Conservation (phyloP, 2,888 invertebrate species). For the Acanthoscelides obtectus region DNA sequence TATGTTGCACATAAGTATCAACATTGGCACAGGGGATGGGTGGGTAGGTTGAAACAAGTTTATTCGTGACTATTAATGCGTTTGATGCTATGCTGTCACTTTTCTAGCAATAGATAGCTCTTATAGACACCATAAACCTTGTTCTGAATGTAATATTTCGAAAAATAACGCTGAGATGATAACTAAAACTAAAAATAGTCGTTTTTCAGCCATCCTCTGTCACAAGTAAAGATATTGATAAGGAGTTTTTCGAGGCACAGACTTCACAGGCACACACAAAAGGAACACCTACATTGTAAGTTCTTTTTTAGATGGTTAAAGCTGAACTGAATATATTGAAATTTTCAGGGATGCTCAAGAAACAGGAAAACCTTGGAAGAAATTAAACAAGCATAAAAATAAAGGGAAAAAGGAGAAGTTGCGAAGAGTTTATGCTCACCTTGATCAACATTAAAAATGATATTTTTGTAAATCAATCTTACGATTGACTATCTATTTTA, state of each 20-base stretch:
- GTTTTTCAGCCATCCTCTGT: conserved; percentile 32
- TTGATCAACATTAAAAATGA: conserved; percentile 66
- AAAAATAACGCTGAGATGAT: no score
- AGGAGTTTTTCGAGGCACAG: conserved; percentile 54
- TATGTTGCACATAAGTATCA: no score
- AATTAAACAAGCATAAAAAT: conserved; percentile 79
- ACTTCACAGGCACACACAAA: conserved; percentile 40
- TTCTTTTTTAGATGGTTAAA: neutral
- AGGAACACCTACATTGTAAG: conserved; percentile 25
- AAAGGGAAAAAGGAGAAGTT: conserved; percentile 89
- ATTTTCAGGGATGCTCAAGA: neutral
- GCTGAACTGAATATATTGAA: neutral
- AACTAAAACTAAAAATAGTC: no score
- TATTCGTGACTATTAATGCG: no score
- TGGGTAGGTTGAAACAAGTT: no score
- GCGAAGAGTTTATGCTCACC: conserved; percentile 76
- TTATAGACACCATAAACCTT: no score
- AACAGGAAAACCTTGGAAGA: conserved; percentile 68
- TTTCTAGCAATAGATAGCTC: no score
- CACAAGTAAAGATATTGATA: conserved; percentile 58
- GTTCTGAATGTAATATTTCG: no score
- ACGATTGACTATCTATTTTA: neutral
- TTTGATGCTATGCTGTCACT: no score
- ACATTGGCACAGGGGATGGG: no score
- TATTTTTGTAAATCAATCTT: neutral